These are phyloP conservation scores for Gryon sp. DNA, from an alignment of 1,140 invertebrate genomes.

Conservation along the genomic window DNA sequence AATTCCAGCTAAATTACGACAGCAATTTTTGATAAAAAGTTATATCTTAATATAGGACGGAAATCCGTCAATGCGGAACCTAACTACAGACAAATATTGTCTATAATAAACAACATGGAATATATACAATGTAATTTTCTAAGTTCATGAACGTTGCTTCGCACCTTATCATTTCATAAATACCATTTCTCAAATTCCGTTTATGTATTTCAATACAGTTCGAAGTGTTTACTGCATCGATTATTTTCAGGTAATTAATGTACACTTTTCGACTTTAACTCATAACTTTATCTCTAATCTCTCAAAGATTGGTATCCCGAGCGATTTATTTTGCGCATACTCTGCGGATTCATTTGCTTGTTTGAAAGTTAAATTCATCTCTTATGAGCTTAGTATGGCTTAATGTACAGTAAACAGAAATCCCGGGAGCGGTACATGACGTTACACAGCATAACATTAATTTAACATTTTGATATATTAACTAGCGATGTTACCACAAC, in stretches of 20 bases:
- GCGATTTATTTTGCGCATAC: slow-evolving; percentile 22
- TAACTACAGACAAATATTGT: too few species aligned
- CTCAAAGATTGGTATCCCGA: slow-evolving; percentile 5
- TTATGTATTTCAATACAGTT: too few species aligned
- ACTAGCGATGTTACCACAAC: slow-evolving; percentile 4
- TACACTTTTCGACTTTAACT: slow-evolving; percentile 8
- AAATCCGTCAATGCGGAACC: too few species aligned
- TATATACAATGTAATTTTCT: too few species aligned
- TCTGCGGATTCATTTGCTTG: neutral
- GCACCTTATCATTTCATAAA: too few species aligned
- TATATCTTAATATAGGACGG: too few species aligned
- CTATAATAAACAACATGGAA: too few species aligned
- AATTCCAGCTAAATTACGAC: too few species aligned
- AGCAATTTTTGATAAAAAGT: too few species aligned
- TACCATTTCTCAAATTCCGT: too few species aligned
- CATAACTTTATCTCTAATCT: slow-evolving; percentile 1
- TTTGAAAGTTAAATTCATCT: slow-evolving; percentile 37
- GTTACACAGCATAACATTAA: slow-evolving; percentile 22
- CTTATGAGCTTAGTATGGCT: slow-evolving; percentile 11
- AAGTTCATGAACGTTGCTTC: too few species aligned
- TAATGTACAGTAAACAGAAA: slow-evolving; percentile 34
- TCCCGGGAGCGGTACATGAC: slow-evolving; percentile 19
- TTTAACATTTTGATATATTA: slow-evolving; percentile 29
- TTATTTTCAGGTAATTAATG: neutral
- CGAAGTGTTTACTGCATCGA: too few species aligned